A percentile compares a stretch with the other conserved stretches of the same genome.
Evolutionary conservation across 1,140 invertebrate genomes (phyloP).

Genomic region (Caenorhabditis latens): DNA sequence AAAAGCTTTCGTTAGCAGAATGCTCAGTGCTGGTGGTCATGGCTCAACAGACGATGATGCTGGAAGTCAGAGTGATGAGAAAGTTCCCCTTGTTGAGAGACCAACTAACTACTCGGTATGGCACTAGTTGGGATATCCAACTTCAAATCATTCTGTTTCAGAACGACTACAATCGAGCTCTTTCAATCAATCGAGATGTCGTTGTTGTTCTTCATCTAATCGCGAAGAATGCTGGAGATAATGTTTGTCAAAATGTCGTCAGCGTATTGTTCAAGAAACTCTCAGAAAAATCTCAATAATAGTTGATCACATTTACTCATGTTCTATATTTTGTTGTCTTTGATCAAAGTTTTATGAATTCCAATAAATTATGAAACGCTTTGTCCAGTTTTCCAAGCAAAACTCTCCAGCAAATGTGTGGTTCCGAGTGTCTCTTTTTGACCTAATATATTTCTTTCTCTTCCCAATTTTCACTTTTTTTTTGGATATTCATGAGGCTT

Average conservation of each 20-base stretch:
- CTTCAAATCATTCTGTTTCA: not conserved
- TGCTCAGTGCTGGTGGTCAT: constrained; percentile 31
- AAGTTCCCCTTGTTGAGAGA: constrained; percentile 5
- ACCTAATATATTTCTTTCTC: not conserved
- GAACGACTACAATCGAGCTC: constrained; percentile 29
- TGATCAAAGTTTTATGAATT: not conserved
- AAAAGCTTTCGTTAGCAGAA: constrained; percentile 6
- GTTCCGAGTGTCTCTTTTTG: not conserved
- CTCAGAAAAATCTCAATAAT: constrained; percentile 42
- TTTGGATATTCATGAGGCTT: not conserved
- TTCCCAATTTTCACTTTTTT: not conserved
- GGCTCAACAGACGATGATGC: constrained; percentile 1
- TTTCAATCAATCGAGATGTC: constrained; percentile 25
- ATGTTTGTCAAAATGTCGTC: constrained; percentile 31
- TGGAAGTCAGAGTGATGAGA: not conserved
- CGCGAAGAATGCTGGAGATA: constrained; percentile 58
- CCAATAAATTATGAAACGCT: not conserved
- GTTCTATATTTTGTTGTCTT: not conserved
- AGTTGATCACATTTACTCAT: no score
- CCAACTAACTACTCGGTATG: not conserved
- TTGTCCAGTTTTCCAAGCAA: not conserved
- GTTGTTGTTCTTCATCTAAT: constrained; percentile 56
- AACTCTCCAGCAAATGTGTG: no score
- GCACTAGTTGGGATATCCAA: not conserved
- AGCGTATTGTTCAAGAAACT: constrained; percentile 11